Base-by-base conservation (phyloP, 2,888 invertebrate genomes). In the Dexiosoma caninum region DNA sequence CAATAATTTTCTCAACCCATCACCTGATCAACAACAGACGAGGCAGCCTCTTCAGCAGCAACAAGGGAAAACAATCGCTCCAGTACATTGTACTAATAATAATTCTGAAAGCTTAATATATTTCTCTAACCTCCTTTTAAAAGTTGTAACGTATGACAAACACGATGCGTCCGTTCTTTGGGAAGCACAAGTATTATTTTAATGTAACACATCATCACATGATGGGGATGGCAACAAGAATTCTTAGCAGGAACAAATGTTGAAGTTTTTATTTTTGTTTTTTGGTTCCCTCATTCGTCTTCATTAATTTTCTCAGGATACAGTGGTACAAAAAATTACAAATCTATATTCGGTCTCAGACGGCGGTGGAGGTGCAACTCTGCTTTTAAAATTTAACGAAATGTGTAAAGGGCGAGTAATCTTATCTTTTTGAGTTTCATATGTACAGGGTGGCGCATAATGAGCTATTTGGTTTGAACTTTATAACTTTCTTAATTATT, bases 1-100 rank as follows among this genome's bases (percentile, higher is more conserved):
- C 35, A 66, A 78, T 32, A 67, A 66, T 71, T 70, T 53, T 60
- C 53, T 51, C 60, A 78, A 60, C 8, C 19, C 35, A 75, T 42
- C 60, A 60, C 19, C 46, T 19, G 23, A 53, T 19, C 23, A 19
- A 14, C 35, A 59, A 12, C 51, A 60, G 32, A 32, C 42, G n/a
- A 10, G 14, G 59, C 19, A 66, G 23, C 44, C 40, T 53, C 51
- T 35, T 76, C 40, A 60, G 10, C 57, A 21, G 12, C 4, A 40
- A 10, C 23, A 51, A 21, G 12, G 4, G 10, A 27, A 27, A 32
- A 21, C n/a, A 59, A 19, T 44, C 46, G 19, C 21, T 44, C n/a
- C n/a, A n/a, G n/a, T n/a, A 55, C 32, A 74, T 9, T 2, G 9
- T 42, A 3, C 6, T 16, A 16, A 19, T 2, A 7, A 42, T 19